Percentiles rank a stretch among this genome's conserved stretches.
These are phyloP conservation scores for Aricia artaxerxes DNA, from an alignment of 2,888 invertebrate genomes.

Conservation along the genomic window DNA sequence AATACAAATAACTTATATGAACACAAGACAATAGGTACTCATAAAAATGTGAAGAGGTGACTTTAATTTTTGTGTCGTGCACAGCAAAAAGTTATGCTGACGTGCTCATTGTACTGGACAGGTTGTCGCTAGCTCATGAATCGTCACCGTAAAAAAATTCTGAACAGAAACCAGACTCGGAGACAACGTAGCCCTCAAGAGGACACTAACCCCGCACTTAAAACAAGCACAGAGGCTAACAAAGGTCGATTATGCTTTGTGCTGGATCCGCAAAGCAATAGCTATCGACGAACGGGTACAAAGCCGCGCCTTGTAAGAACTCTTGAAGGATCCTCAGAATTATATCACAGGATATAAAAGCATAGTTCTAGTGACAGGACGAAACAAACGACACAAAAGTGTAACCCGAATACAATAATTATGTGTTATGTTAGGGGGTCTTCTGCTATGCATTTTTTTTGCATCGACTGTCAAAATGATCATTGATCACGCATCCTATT, in stretches of 20 bases:
- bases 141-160: background rate
- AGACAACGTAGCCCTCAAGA: background rate
- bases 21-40: too few species aligned
- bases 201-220: slow-evolving; percentile 19
- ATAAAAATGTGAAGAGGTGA: background rate
- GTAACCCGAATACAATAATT: too few species aligned
- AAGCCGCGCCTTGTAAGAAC: background rate
- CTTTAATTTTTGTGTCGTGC: background rate
- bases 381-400: background rate
- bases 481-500: too few species aligned
- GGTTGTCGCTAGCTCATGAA: background rate
- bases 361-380: background rate
- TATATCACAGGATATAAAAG: background rate
- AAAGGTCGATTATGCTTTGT: slow-evolving; percentile 22
- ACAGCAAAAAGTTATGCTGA: background rate
- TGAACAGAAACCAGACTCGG: background rate
- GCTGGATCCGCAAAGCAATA: slow-evolving; percentile 4
- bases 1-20: too few species aligned
- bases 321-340: background rate
- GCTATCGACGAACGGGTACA: slow-evolving; percentile 4
- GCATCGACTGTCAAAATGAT: too few species aligned
- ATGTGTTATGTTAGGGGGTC: too few species aligned
- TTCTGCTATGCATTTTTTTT: too few species aligned
- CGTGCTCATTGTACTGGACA: background rate
- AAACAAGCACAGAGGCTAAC: slow-evolving; percentile 13